These are phyloP conservation scores for Drosophila teissieri DNA, from an alignment of 1,140 invertebrate genomes.

Conservation along the genomic window DNA sequence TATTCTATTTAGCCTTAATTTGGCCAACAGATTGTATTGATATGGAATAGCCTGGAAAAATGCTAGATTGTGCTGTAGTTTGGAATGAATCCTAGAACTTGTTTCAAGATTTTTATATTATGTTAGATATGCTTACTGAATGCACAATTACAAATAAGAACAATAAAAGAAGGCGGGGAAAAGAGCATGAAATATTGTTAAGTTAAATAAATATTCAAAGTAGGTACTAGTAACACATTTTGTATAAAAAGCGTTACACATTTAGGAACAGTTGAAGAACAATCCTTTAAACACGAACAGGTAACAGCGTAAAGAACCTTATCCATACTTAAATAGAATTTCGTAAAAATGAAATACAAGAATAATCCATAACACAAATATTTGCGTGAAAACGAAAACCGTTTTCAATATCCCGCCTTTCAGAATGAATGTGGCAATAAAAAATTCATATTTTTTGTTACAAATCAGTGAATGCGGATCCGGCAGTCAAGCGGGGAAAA, in stretches of 20 bases:
- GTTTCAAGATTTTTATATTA: background rate
- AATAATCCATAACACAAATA: conserved; percentile 21
- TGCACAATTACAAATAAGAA: too few species aligned
- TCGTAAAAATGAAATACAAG: background rate
- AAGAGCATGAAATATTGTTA: background rate
- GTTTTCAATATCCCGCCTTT: conserved; percentile 15
- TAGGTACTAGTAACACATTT: background rate
- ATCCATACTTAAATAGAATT: background rate
- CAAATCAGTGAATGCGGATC: conserved; percentile 37
- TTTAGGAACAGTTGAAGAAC: background rate
- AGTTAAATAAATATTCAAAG: background rate
- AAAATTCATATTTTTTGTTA: conserved; percentile 41
- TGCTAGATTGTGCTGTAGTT: background rate
- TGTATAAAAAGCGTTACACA: background rate
- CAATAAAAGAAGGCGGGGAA: too few species aligned
- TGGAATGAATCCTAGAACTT: background rate
- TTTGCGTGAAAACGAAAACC: conserved; percentile 12
- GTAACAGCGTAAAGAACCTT: background rate
- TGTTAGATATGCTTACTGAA: background rate
- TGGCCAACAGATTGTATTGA: conserved; percentile 8
- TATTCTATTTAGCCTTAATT: conserved; percentile 17
- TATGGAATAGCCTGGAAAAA: background rate
- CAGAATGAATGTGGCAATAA: conserved; percentile 17
- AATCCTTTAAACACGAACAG: background rate
- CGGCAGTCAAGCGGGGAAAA: conserved; percentile 12